Percentiles rank a stretch among this genome's conserved stretches.
phyloP scores from a whole-genome alignment of 2,797 vertebrate species.

The Acrocephalus scirpaceus region DNA sequence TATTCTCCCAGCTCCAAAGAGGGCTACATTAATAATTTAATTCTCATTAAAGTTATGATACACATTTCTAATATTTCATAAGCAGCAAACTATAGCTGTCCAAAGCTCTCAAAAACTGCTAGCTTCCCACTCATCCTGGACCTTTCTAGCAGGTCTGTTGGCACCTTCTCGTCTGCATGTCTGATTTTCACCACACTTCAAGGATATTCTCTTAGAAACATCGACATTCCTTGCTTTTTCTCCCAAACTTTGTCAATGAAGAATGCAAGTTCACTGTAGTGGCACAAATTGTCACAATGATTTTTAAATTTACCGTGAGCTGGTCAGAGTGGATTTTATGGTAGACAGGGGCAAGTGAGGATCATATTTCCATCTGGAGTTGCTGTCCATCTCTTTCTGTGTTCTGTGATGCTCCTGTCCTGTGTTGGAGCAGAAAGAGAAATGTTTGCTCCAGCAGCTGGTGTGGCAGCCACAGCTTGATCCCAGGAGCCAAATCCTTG shows the following conservation, averaged over 20 bases:
- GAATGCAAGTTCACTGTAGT: rapidly evolving
- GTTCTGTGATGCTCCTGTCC: neutral
- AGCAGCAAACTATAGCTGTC: neutral
- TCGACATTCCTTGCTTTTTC: rapidly evolving
- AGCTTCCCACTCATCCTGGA: neutral
- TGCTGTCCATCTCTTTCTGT: neutral
- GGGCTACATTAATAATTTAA: slow-evolving; percentile 23
- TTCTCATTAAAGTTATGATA: neutral
- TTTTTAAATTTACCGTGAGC: neutral
- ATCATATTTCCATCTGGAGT: rapidly evolving
- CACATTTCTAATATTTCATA: neutral
- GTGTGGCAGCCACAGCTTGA: neutral
- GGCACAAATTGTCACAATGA: rapidly evolving
- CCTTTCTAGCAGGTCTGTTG: neutral
- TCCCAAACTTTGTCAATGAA: neutral
- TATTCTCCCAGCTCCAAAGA: neutral
- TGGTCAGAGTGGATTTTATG: neutral
- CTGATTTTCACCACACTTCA: neutral
- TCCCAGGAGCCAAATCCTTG: rapidly evolving
- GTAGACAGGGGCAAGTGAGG: neutral
- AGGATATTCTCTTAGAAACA: neutral
- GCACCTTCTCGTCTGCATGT: neutral
- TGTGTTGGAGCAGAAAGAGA: neutral
- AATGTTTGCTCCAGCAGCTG: neutral
- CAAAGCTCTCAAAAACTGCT: neutral